Evolutionary conservation across 2,113 vertebrate species (phyloP), one percentile per base, ranked within the genome.

Genomic region (Perognathus longimembris): DNA sequence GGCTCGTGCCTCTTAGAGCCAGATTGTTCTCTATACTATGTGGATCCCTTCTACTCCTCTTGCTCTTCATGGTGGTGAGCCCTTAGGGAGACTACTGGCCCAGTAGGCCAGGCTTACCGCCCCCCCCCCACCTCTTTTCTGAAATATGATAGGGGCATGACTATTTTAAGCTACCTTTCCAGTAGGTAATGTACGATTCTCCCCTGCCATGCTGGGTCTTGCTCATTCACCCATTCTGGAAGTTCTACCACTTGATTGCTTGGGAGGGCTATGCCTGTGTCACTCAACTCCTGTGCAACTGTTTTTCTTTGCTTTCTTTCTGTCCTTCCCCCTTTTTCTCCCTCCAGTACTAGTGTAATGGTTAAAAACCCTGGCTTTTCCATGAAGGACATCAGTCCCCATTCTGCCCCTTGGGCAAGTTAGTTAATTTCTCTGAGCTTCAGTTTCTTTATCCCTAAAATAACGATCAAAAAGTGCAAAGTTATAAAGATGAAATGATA

Each of bases 301-400:
- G 5, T 69, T 85, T 77, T 79, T 40, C 15, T 67, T 61, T 74
- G 22, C 28, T 78, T 36, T 20, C n/a, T 78, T 59, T 24, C 9
- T 6, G 59, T 66, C 14, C 61, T 42, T 34, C 21, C n/a, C 20
- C 64, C 14, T 59, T 61, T 40, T 57, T 73, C 73, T 90, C 11
- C 66, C n/a, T 57, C 42, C 45, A 10, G 9, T 74, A 34, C 18
- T 76, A n/a, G 30, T 66, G 26, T 34, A 50, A 26, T 75, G 40
- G 20, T 54, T 85, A 66, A 92, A 89, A 85, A 40, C 71, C 63
- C 69, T 91, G 64, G 26, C 76, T 85, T 94, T 93, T 77, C 40
- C 66, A n/a, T 69, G 12, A 54, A 79, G 78, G 59, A 2, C 34
- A 40, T 9, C 50, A 69, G 30, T 71, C 20, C 30, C 42, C 54